Conservation (phyloP, 2,797 vertebrate genomes). For the Mus caroli region DNA sequence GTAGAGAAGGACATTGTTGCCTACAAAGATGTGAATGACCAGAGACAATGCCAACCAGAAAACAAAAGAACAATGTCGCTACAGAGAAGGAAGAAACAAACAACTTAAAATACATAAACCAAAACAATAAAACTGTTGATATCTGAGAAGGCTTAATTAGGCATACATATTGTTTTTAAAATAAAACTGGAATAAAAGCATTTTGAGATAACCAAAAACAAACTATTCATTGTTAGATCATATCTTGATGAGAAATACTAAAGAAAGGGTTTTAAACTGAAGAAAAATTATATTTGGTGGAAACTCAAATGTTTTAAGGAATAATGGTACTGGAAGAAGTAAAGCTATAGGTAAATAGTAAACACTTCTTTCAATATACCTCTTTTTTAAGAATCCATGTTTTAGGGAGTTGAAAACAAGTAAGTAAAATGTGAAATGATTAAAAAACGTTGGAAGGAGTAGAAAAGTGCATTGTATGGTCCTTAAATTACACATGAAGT, state of each 20-base stretch:
- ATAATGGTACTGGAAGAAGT: neutral
- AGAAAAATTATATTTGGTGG: neutral
- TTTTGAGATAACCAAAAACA: constrained; percentile 22
- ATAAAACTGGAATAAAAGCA: neutral
- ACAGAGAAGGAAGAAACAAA: neutral
- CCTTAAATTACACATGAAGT: constrained; percentile 46
- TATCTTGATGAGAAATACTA: constrained; percentile 25
- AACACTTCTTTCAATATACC: neutral
- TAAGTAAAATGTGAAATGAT: constrained; percentile 1
- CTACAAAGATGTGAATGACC: constrained; percentile 26
- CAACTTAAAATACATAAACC: neutral
- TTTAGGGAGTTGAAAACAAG: neutral
- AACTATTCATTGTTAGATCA: constrained; percentile 28
- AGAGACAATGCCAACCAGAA: constrained; percentile 34
- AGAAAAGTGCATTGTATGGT: neutral
- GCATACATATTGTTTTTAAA: constrained; percentile 1
- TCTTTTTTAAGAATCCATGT: constrained; percentile 6
- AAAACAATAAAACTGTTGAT: neutral
- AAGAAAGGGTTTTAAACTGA: neutral
- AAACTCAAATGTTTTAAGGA: constrained; percentile 14
- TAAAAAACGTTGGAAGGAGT: neutral
- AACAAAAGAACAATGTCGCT: neutral
- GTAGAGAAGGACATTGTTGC: neutral
- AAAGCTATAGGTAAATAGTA: neutral
- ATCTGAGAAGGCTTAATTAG: constrained; percentile 1